Base-by-base conservation (phyloP, 2,113 vertebrate genomes). In the Prionailurus viverrinus region DNA sequence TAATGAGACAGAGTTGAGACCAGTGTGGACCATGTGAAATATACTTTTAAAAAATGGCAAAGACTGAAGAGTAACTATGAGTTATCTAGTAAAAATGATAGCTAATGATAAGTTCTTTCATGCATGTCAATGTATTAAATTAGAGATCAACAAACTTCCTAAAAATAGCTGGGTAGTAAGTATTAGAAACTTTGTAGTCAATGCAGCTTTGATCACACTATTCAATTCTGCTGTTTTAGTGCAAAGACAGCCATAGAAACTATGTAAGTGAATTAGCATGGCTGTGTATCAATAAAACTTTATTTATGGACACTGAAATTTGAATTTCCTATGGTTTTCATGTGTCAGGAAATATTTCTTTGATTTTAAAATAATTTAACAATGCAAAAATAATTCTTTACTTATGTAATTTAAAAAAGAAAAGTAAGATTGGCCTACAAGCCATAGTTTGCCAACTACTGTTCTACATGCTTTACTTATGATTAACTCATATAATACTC, bases 281-380 rank as follows among this genome's bases (percentile, higher is more conserved):
- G 19, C 5, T 89, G 7, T 85, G 15, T 74, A 91, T 73, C 15
- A 91, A 33, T 53, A 92, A 89, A 73, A 74, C 45, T 79, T 87
- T 65, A 83, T 74, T 83, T 96, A 11, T 76, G 11, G 45, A 89
- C 48, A 92, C 13, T 76, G 2, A 94, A 65, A 96, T 90, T 87
- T 92, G 27, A 97, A 86, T 90, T 96, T 83, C 9, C 27, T 92
- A 61, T 76, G n/a, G 83, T 83, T 90, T 96, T 80, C 14, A 69
- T 69, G 18, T n/a, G 39, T 88, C n/a, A 78, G 27, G 27, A 95
- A 97, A 84, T 51, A 96, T 21, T 51, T 29, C 27, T 95, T 94
- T 91, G n/a, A 51, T 93, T 93, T 85, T 78, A 51, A 93, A 96
- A 79, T 13, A 27, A 88, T 48, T 94, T 83, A 53, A 73, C 94